Evolutionary conservation across 2,797 vertebrate species (phyloP).

Genomic region (Myotis vivesi): DNA sequence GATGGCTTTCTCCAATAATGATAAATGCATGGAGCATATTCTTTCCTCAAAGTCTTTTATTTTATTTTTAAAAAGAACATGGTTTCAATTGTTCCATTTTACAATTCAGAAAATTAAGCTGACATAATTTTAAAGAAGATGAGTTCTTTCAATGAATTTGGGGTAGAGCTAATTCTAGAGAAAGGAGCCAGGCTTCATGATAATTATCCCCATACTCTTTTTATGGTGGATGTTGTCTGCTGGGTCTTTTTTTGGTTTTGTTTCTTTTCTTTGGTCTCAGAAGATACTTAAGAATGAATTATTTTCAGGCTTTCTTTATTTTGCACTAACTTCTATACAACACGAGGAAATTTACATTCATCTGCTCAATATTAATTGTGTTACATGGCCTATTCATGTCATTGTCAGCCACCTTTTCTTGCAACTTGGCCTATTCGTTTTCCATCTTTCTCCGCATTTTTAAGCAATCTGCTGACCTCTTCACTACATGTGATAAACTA

Average conservation of each 20-base stretch:
- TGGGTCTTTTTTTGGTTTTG: not conserved
- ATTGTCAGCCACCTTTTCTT: not conserved
- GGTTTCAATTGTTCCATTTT: not conserved
- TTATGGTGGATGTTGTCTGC: not conserved
- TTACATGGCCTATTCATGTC: not conserved
- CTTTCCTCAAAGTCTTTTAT: not conserved
- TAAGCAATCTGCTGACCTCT: not conserved
- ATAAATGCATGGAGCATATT: not conserved
- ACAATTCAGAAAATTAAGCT: not conserved
- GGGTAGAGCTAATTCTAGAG: not conserved
- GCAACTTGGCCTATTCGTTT: not conserved
- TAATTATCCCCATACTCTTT: not conserved
- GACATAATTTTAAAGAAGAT: not conserved
- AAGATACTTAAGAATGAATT: not conserved
- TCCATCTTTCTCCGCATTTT: not conserved
- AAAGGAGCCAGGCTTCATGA: not conserved
- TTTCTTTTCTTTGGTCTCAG: not conserved
- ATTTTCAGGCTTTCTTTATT: not conserved
- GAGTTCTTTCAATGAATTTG: not conserved
- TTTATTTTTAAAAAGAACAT: not conserved
- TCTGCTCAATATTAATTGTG: not conserved
- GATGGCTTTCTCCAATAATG: not conserved
- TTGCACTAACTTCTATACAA: not conserved
- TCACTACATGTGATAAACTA: not conserved
- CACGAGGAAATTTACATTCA: not conserved